These are phyloP conservation scores for Chelonia mydas DNA, from an alignment of 2,797 vertebrate genomes.

Conservation along the genomic window DNA sequence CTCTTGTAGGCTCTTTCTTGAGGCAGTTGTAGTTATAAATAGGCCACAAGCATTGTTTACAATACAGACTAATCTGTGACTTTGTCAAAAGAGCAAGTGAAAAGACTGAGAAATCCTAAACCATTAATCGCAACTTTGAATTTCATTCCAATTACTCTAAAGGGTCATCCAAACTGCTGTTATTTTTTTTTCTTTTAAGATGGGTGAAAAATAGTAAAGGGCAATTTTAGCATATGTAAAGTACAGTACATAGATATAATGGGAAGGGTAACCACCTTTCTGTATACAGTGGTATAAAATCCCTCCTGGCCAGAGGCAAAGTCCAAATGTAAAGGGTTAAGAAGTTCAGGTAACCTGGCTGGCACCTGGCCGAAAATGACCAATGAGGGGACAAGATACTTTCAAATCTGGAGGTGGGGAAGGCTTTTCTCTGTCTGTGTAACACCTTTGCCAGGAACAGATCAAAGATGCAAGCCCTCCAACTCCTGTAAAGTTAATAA, in stretches of 20 bases:
- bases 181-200: neutral
- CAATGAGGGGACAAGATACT: too few species aligned
- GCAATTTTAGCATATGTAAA: neutral
- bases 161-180: neutral
- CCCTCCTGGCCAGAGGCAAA: too few species aligned
- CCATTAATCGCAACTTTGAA: neutral
- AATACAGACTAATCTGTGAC: constrained; percentile 50
- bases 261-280: too few species aligned
- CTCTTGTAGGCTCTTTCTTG: constrained; percentile 56
- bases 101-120: neutral
- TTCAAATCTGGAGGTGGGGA: too few species aligned
- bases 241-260: neutral
- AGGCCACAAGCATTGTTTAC: constrained; percentile 45
- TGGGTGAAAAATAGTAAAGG: neutral
- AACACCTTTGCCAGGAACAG: too few species aligned
- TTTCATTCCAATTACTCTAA: constrained; percentile 8
- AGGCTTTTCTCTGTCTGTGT: too few species aligned
- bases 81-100: neutral
- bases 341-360: too few species aligned
- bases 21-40: constrained; percentile 58
- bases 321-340: too few species aligned
- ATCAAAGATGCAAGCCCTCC: too few species aligned
- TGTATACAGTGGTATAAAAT: too few species aligned
- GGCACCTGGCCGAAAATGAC: too few species aligned
- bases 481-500: too few species aligned